A percentile compares a stretch with the other conserved stretches of the same genome.
These are phyloP conservation scores for Thalpophila matura DNA, from an alignment of 2,888 invertebrate genomes.

Conservation along the genomic window DNA sequence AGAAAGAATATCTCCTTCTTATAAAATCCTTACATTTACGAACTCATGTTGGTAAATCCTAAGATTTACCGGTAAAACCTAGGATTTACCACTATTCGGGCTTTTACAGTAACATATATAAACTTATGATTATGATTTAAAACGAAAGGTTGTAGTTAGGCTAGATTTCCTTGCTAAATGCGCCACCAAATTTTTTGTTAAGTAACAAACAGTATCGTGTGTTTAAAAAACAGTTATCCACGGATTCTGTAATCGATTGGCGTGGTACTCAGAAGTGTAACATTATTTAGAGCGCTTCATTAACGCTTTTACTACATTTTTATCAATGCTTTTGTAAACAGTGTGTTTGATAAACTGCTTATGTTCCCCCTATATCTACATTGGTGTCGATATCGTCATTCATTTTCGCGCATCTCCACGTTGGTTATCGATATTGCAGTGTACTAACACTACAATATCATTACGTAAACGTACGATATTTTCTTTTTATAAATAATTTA, in stretches of 20 bases:
- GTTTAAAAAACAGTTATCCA: conserved; percentile 18
- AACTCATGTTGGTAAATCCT: no score
- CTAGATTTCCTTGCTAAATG: neutral
- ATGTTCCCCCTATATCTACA: conserved; percentile 72
- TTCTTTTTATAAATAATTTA: neutral
- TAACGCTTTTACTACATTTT: conserved; percentile 80
- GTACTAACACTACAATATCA: neutral
- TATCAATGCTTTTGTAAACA: conserved; percentile 85
- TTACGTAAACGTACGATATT: neutral
- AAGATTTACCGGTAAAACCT: no score
- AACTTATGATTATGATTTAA: no score
- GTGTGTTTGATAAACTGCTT: conserved; percentile 77
- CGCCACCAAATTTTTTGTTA: neutral
- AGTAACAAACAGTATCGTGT: neutral
- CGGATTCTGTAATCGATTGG: conserved; percentile 61
- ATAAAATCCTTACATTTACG: no score
- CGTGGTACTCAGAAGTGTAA: conserved; percentile 59
- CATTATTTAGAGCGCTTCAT: conserved; percentile 69
- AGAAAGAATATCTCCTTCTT: no score
- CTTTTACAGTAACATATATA: no score
- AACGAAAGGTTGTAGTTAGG: neutral
- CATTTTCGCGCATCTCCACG: conserved; percentile 55
- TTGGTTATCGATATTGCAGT: conserved; percentile 20
- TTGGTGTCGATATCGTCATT: conserved; percentile 73
- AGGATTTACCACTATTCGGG: no score